Base-by-base conservation (phyloP, 2,888 invertebrate genomes). In the Eupithecia centaureata region DNA sequence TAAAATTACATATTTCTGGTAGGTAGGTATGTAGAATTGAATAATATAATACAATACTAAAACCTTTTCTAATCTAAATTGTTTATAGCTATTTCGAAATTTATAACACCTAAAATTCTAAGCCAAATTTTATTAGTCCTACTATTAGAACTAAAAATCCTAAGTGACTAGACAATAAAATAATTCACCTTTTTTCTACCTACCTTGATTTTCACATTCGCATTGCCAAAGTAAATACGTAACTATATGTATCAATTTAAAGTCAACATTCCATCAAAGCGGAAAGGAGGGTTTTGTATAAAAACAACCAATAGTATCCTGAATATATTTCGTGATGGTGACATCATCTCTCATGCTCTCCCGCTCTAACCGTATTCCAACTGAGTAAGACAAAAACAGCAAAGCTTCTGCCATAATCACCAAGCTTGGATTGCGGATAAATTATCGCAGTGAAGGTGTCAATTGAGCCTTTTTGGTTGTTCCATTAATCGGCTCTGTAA, bases 141-240 rank as follows among this genome's bases (percentile, higher is more conserved):
- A 68, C 64, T 67, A 68, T 61, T 71, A 70, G 61, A 18, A 63
- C 54, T 67, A 62, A 66, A 65, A 15, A 64, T 71, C 72, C 70
- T 78, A 82, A 79, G 87, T 87, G 87, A 86, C 77, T 84, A 86
- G 87, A 87, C 88, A 87, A 87, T 87, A 87, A 86, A 77, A 81
- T 76, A 67, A 63, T 56, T 68, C 59, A 64, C 47, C 12, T 63
- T 66, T 61, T 52, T 62, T 54, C 52, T 42, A 69, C 35, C 61
- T 58, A 52, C 51, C 57, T 57, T 61, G 27, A 52, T 51, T 51
- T 57, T 56, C 42, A 35, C 51, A 66, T 63, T 57, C 57, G 38
- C 61, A 67, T 59, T 70, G 69, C 67, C 67, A 73, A 71, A 71
- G 64, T 62, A 60, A 63, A 67, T 71, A 67, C 65, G 67, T 71